Evolutionary conservation across 2,888 invertebrate genomes (phyloP), one percentile per base, ranked within the genome.

Genomic region (Drosophila borborema): DNA sequence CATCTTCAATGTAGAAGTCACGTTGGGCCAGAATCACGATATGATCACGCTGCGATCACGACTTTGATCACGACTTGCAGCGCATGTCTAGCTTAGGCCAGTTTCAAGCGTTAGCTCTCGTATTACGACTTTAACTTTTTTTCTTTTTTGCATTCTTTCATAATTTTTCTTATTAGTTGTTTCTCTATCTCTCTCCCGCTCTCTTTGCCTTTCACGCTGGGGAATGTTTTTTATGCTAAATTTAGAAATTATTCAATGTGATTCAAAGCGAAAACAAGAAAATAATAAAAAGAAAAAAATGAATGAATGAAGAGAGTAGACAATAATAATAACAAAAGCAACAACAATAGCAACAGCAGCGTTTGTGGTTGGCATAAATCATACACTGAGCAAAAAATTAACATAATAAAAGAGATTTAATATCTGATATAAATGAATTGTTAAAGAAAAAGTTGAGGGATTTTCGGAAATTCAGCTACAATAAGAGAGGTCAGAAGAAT

Each of bases 231-330:
- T 73, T 64, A 77, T 80, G 88, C 88, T 86, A 88, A 82, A 86
- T 80, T 88, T 86, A 86, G 86, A 88, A 86, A 86, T 86, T 86
- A 88, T 88, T 86, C 77, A 88, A 88, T 77, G 75, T 75, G 74
- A 75, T 79, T 53, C 72, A 62, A 72, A 69, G 70, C 72, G 67
- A 67, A 72, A 74, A 66, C 64, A 70, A 77, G 61, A 58, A 46
- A 55, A 67, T 55, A 40, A 41, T 55, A 66, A 58, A 48, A 66
- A 68, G 40, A 40, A 40, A 43, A 65, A 34, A 63, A 38, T 43
- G 36, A 43, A 43, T 54, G 73, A 64, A 59, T 62, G 55, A 80
- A 86, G 70, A 77, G 76, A 72, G 74, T 74, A 77, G 68, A 72
- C 23, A 48, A 55, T 18, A 69, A 59, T 28, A 14, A 14, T 40